Base-by-base conservation (phyloP, 1,140 invertebrate genomes). In the Drosophila kohkoa region DNA sequence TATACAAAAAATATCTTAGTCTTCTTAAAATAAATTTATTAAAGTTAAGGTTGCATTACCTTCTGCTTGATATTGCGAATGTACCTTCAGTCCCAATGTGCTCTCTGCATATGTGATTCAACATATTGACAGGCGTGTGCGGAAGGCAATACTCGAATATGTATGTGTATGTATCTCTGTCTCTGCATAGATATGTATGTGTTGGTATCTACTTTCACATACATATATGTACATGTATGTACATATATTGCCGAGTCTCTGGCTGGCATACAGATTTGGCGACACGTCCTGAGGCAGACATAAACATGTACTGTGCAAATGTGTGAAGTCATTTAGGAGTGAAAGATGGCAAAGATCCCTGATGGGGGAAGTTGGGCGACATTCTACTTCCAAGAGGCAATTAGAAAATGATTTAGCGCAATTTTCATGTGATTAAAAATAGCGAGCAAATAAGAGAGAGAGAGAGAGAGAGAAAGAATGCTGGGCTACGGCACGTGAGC, bases 371-470 rank as follows among this genome's bases (percentile, higher is more conserved):
- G 32, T 20, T 38, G 52, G 20, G 28, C 20, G 13, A 58, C 57
- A 45, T 35, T 30, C 60, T 57, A 57, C 54, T 54, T 54, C 59
- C 41, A 71, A 67, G 45, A 67, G 83, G 77, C 77, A 88, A 88
- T 87, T 87, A 88, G 83, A 82, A 80, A 83, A 82, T 82, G 76
- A 88, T 88, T 82, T 68, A 77, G 69, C 79, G 52, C 83, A 87
- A 87, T 79, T 88, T 88, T 77, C 79, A 30, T 80, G 51, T 75
- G 77, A 88, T 82, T 87, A 82, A 80, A 87, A 87, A 71, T 75
- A n/a, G 41, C 65, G 16, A 25, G 20, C 20, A 4, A 25, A 25
- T 25, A 25, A 8, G 41, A 13, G 16, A 60, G 54, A 35, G 63
- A 54, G 51, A 32, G 15, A 15, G 15, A 15, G 15, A 15, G 15